A percentile compares a stretch with the other conserved stretches of the same genome.
These are phyloP conservation scores for Cebidichthys violaceus DNA, from an alignment of 2,113 vertebrate species.

Conservation along the genomic window DNA sequence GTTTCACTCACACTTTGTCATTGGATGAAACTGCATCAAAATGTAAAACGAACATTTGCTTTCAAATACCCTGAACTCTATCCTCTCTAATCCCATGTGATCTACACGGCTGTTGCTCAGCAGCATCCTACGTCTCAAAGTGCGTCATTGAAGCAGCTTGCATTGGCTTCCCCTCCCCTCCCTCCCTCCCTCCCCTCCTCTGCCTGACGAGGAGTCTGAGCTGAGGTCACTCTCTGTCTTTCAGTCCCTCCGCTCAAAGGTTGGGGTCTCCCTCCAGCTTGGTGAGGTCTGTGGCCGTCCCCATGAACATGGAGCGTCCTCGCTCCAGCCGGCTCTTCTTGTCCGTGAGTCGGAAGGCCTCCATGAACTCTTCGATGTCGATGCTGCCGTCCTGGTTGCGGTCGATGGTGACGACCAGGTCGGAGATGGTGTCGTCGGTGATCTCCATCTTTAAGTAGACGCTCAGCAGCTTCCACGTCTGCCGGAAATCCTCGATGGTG, in stretches of 20 bases:
- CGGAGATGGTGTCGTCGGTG: constrained; percentile 86
- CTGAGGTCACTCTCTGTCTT: not conserved
- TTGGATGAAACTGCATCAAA: not conserved
- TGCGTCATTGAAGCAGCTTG: constrained; percentile 74
- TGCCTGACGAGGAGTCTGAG: not conserved
- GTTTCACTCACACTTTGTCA: not conserved
- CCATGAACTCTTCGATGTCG: constrained; percentile 95
- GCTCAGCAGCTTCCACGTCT: constrained; percentile 94
- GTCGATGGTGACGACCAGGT: constrained; percentile 91
- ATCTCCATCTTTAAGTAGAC: constrained; percentile 89
- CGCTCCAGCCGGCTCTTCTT: constrained; percentile 83
- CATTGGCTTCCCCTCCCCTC: constrained; percentile 14
- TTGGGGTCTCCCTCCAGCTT: constrained; percentile 73
- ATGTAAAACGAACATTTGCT: constrained; percentile 1
- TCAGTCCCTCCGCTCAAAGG: constrained; percentile 55
- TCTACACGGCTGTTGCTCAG: constrained; percentile 36
- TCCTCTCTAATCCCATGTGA: constrained; percentile 61
- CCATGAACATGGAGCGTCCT: constrained; percentile 81
- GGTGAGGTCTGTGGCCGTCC: constrained; percentile 69
- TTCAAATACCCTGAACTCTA: constrained; percentile 38
- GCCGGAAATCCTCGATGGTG: constrained; percentile 91
- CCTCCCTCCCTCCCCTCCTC: not conserved
- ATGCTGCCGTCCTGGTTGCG: constrained; percentile 94
- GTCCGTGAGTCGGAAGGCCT: constrained; percentile 94
- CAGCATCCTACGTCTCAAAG: constrained; percentile 45